Base-by-base conservation (phyloP, 2,113 vertebrate species). In the Atherinomorus stipes region DNA sequence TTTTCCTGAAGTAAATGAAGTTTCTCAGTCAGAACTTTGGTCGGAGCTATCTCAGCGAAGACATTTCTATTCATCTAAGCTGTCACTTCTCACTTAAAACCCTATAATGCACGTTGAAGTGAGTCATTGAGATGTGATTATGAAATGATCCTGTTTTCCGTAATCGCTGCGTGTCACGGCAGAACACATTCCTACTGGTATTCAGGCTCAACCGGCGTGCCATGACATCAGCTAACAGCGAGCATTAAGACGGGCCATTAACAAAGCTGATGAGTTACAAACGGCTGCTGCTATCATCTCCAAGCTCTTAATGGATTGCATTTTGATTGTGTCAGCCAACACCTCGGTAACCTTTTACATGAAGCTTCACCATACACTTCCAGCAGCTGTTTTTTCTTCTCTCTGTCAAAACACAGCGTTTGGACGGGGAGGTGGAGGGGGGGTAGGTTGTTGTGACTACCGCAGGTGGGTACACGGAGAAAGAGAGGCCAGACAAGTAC, bases 291-390 rank as follows among this genome's bases (percentile, higher is more conserved):
- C 85, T 87, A 86, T 91, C 12, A 87, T 90, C 91, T 88, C 64
- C 3, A 25, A 92, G 93, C 92, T 94, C 91, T 93, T 95, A 96
- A 94, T 92, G 94, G 94, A 96, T 95, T 89, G 91, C 88, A 90
- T 90, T 81, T 90, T 91, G 92, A 92, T 91, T 92, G 91, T 93
- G 87, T 90, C 93, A 92, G 81, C 84, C 79, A 90, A 73, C 84
- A 89, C 86, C 76, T 25, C 34, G 70, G 74, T 67, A 67, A 63
- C 84, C 90, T 88, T 92, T 92, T 89, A 93, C 90, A 83, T 81
- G 85, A 84, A 84, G 64, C 80, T 81, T 67, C 21, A 73, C 80
- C 64, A 77, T 93, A 76, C 80, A 82, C 88, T 93, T 89, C 86
- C 74, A 90, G 89, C 92, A 92, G 92, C 92, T 94, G 95, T 90